Conservation (phyloP, 2,797 vertebrate genomes). For the Scomberomorus guttatus region DNA sequence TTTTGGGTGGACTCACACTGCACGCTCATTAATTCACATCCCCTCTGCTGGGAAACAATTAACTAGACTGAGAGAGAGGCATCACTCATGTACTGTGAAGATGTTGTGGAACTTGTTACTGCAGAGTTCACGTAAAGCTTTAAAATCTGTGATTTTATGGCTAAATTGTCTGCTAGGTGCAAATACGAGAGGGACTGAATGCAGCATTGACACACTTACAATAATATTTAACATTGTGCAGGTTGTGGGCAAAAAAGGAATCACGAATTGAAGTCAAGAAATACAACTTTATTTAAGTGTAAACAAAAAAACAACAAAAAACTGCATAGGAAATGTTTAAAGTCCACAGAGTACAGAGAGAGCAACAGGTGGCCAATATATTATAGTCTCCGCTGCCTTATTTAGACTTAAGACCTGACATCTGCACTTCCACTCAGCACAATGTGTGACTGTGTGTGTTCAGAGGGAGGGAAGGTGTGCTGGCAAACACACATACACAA, state of each 20-base stretch:
- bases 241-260: conserved; percentile 22
- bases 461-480: conserved; percentile 46
- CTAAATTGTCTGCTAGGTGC: not conserved
- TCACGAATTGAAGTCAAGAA: conserved; percentile 79
- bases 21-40: not conserved
- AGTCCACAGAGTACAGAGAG: conserved; percentile 95
- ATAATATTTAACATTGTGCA: not conserved
- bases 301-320: conserved; percentile 83
- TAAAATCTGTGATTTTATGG: not conserved
- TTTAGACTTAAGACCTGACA: conserved; percentile 85
- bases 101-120: too few species aligned
- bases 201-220: not conserved
- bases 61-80: not conserved
- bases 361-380: conserved; percentile 86
- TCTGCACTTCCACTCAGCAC: conserved; percentile 73
- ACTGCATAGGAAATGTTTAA: conserved; percentile 99
- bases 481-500: conserved; percentile 24
- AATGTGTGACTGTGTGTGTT: conserved; percentile 51
- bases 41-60: not conserved
- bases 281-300: conserved; percentile 97
- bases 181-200: too few species aligned
- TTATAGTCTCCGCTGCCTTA: conserved; percentile 87
- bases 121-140: not conserved
- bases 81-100: not conserved
- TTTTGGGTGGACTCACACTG: not conserved